A percentile compares a stretch with the other conserved stretches of the same genome.
Conservation (phyloP, 2,797 vertebrate species). For the Scomberomorus guttatus region DNA sequence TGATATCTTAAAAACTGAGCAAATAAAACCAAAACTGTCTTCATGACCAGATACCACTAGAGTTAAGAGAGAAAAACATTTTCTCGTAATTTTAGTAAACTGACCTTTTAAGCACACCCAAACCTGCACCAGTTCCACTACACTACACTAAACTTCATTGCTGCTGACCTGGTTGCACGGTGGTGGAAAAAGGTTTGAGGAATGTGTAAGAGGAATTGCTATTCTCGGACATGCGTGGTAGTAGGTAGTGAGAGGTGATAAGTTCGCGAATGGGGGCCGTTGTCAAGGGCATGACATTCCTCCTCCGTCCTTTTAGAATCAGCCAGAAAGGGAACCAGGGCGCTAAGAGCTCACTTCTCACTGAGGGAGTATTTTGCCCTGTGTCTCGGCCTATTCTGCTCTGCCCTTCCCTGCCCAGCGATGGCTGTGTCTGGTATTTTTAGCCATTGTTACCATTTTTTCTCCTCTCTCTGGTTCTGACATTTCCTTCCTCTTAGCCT, state of each 20-base stretch:
- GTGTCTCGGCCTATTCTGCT: conserved; percentile 48
- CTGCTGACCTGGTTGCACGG: conserved; percentile 9
- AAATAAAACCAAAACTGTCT: too few relatives aligned
- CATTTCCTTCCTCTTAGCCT: conserved; percentile 69
- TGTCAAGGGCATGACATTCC: conserved; percentile 49
- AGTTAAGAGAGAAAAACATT: background rate
- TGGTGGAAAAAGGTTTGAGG: conserved; percentile 33
- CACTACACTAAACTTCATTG: background rate
- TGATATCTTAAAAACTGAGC: too few relatives aligned
- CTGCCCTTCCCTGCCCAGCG: conserved; percentile 52
- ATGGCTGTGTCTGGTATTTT: conserved; percentile 74
- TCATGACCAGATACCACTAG: too few relatives aligned
- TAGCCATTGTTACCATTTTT: conserved; percentile 74
- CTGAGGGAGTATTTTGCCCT: conserved; percentile 45
- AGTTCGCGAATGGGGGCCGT: conserved; percentile 33
- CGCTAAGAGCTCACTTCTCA: conserved; percentile 30
- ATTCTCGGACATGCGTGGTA: conserved; percentile 29
- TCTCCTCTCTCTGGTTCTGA: conserved; percentile 61
- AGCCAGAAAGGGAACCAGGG: conserved; percentile 34
- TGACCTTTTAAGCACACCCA: background rate
- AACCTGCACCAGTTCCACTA: too few relatives aligned
- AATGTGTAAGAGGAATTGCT: conserved; percentile 41
- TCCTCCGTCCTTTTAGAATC: conserved; percentile 24
- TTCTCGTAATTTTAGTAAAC: background rate
- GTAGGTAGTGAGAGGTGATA: conserved; percentile 36